Conservation (phyloP, 2,113 vertebrate species). For the Anoplopoma fimbria region DNA sequence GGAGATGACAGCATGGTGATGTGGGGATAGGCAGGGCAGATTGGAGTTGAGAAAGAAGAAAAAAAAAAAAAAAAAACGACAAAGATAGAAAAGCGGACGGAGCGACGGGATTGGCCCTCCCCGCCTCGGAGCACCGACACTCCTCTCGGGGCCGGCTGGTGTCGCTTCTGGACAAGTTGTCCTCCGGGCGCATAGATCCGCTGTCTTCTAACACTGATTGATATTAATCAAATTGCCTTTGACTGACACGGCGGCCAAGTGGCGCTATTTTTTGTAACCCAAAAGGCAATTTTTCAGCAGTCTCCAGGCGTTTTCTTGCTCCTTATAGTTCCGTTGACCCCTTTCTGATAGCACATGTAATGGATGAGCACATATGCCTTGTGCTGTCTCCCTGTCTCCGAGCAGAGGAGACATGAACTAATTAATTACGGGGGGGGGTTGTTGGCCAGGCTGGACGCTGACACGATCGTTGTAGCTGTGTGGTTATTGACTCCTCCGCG, state of each 20-base stretch:
- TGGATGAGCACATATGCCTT: conserved; percentile 77
- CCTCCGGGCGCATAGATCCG: conserved; percentile 64
- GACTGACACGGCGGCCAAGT: conserved; percentile 71
- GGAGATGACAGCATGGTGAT: conserved; percentile 68
- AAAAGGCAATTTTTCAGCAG: conserved; percentile 75
- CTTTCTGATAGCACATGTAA: conserved; percentile 68
- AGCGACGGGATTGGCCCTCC: conserved; percentile 39
- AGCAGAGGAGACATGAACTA: conserved; percentile 75
- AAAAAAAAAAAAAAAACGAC: conserved; percentile 58
- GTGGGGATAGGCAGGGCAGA: conserved; percentile 75
- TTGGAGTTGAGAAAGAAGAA: conserved; percentile 68
- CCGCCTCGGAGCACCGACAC: conserved; percentile 43
- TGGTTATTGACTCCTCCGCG: conserved; percentile 80
- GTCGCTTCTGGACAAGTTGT: conserved; percentile 56
- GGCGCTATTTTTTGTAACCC: conserved; percentile 56
- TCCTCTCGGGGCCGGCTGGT: conserved; percentile 1
- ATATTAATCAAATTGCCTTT: conserved; percentile 78
- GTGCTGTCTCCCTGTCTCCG: conserved; percentile 71
- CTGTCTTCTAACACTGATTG: conserved; percentile 74
- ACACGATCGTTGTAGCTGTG: conserved; percentile 77
- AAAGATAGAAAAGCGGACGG: conserved; percentile 67
- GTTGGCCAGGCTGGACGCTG: conserved; percentile 78
- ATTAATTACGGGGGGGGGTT: conserved; percentile 78
- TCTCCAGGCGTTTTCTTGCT: conserved; percentile 56
- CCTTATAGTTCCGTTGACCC: conserved; percentile 68